phyloP scores from a whole-genome alignment of 2,797 vertebrate species.

The Brachyrhaphis roseni region DNA sequence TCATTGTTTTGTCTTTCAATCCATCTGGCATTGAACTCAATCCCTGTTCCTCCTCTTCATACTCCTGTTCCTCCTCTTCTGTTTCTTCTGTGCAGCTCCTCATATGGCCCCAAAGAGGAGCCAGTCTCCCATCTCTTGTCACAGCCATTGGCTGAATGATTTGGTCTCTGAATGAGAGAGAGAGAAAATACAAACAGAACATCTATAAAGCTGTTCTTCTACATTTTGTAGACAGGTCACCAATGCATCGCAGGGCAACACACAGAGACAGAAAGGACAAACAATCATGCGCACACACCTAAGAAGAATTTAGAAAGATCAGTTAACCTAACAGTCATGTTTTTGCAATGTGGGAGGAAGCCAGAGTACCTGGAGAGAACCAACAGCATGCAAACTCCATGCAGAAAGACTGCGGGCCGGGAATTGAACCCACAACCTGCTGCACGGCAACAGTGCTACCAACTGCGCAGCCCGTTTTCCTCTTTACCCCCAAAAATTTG shows the following conservation, averaged over 20 bases:
- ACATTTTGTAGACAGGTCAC: background rate
- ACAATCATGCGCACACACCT: background rate
- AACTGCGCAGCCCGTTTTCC: background rate
- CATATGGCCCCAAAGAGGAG: slow-evolving; percentile 65
- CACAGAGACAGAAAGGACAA: too few relatives aligned
- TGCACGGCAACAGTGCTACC: too few relatives aligned
- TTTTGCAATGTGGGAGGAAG: too few relatives aligned
- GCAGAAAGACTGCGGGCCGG: too few relatives aligned
- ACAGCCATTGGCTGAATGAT: slow-evolving; percentile 79
- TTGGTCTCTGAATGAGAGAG: slow-evolving; percentile 59
- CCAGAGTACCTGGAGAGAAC: too few relatives aligned
- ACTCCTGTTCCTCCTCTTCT: slow-evolving; percentile 19
- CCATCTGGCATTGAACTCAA: slow-evolving; percentile 19
- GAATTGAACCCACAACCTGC: too few relatives aligned
- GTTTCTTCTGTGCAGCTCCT: slow-evolving; percentile 49
- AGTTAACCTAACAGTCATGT: too few relatives aligned
- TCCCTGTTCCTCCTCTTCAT: slow-evolving; percentile 47
- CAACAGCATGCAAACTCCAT: too few relatives aligned
- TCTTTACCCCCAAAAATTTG: background rate
- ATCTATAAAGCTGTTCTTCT: background rate
- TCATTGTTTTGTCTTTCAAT: slow-evolving; percentile 35
- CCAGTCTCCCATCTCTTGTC: slow-evolving; percentile 70
- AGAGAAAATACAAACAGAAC: background rate
- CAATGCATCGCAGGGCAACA: too few relatives aligned
- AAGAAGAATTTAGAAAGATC: too few relatives aligned